Percentiles rank a stretch among this genome's conserved stretches.
Evolutionary conservation across 2,113 vertebrate species (phyloP).

Genomic region (Ailuropoda melanoleuca): DNA sequence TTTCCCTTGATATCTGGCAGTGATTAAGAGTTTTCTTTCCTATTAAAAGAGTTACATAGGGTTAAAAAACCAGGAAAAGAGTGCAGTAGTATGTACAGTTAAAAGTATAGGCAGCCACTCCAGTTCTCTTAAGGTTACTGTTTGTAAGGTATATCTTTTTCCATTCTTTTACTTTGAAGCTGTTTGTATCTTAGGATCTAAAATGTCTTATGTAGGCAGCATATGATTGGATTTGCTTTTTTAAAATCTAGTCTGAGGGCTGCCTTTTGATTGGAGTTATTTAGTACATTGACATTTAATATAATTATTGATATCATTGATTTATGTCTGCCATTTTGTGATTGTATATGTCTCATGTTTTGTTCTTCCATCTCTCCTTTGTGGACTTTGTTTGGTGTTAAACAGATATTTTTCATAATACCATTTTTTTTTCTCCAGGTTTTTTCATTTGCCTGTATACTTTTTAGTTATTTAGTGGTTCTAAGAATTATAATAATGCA

Average conservation of each 20-base stretch:
- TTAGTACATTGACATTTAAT: not conserved
- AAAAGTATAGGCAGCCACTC: not conserved
- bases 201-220: not conserved
- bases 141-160: not conserved
- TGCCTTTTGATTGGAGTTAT: not conserved
- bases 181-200: not conserved
- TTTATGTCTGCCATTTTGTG: not conserved
- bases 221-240: conserved; percentile 2
- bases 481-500: not conserved
- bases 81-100: not conserved
- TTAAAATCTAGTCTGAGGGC: not conserved
- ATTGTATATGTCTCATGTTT: not conserved
- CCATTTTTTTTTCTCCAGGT: not conserved
- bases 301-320: not conserved
- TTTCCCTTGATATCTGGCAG: not conserved
- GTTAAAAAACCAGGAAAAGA: not conserved
- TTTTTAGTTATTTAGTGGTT: not conserved
- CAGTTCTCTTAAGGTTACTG: not conserved
- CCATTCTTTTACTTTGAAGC: not conserved
- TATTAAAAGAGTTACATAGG: not conserved
- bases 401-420: not conserved
- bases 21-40: not conserved
- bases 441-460: not conserved
- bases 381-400: not conserved
- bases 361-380: not conserved